Conservation (phyloP, 2,113 vertebrate genomes). For the Egretta garzetta region DNA sequence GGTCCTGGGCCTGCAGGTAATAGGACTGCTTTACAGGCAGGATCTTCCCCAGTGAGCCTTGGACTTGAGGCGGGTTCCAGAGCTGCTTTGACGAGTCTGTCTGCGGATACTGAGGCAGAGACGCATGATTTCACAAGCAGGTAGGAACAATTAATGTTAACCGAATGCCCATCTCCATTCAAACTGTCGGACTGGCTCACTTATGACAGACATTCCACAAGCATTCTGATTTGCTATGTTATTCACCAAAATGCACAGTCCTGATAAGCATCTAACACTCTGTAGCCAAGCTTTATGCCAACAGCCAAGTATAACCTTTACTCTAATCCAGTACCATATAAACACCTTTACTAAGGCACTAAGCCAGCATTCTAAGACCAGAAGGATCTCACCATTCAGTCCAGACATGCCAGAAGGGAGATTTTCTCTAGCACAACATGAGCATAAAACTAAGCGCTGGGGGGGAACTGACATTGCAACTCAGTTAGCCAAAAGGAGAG, state of each 20-base stretch:
- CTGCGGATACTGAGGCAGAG: constrained; percentile 83
- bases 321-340: neutral
- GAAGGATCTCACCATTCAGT: neutral
- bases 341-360: neutral
- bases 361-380: neutral
- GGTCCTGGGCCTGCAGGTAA: constrained; percentile 87
- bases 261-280: neutral
- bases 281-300: neutral
- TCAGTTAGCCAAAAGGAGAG: neutral
- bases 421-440: neutral
- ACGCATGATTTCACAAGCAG: neutral
- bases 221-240: neutral
- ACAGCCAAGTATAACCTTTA: neutral
- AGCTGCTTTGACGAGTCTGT: constrained; percentile 89
- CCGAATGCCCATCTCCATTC: neutral
- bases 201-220: neutral
- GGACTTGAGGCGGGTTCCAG: constrained; percentile 90
- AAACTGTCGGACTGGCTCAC: neutral
- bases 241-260: neutral
- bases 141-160: neutral
- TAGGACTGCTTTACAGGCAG: constrained; percentile 89
- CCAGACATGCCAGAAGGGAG: neutral
- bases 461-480: neutral
- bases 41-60: constrained; percentile 88
- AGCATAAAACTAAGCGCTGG: neutral